These are phyloP conservation scores for Pyrrhosoma nymphula DNA, from an alignment of 2,888 invertebrate species.

Conservation along the genomic window DNA sequence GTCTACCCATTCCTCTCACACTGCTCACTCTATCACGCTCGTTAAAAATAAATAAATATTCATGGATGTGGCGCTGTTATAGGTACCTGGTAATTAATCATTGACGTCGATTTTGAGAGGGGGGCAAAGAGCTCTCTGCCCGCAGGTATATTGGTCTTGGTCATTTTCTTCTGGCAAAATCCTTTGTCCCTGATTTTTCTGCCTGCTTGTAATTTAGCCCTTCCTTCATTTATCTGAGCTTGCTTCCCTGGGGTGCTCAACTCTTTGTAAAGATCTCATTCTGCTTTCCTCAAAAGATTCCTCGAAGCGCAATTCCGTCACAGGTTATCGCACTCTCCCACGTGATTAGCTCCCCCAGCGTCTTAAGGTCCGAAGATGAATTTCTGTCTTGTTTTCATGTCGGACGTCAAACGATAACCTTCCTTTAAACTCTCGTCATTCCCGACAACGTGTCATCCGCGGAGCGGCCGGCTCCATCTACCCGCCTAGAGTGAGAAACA, in stretches of 20 bases:
- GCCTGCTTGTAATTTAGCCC: not conserved
- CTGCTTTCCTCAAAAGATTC: conserved; percentile 2
- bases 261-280: not conserved
- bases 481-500: not conserved
- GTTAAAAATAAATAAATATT: no score
- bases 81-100: no score
- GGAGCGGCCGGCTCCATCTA: conserved; percentile 8
- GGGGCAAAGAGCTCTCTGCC: no score
- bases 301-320: conserved; percentile 4
- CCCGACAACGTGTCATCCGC: not conserved
- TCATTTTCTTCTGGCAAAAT: no score
- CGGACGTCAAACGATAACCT: conserved; percentile 12
- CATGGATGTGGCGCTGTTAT: no score
- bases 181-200: no score
- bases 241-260: not conserved
- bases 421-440: not conserved
- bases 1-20: no score
- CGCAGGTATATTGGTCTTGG: no score
- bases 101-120: no score
- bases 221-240: not conserved
- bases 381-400: conserved; percentile 27
- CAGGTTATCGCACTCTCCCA: conserved; percentile 31
- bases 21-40: no score
- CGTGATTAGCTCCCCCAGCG: not conserved
- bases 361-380: conserved; percentile 17